Evolutionary conservation across 92 coral and sea anemone species (phyloP).

Genomic region (Ricordea florida): DNA sequence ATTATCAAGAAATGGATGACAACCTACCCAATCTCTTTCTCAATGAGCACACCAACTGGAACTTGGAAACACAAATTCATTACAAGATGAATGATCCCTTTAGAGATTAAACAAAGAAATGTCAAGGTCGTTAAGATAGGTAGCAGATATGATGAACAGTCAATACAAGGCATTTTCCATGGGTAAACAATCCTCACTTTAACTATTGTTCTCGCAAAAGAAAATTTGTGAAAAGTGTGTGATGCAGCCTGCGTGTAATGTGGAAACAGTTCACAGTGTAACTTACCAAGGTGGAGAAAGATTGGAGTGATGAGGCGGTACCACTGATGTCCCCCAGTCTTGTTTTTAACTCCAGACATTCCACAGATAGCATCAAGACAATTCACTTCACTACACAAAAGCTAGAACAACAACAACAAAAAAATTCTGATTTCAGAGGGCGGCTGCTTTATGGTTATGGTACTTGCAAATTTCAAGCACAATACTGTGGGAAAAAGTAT

Average conservation of each 20-base stretch:
- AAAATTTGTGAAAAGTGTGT: too few relatives aligned
- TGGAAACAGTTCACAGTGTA: neutral
- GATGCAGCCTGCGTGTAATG: too few relatives aligned
- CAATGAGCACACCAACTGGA: conserved; percentile 75
- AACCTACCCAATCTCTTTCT: conserved; percentile 84
- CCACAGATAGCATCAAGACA: conserved; percentile 77
- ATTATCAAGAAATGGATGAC: too few relatives aligned
- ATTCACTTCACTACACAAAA: conserved; percentile 65
- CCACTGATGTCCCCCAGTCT: conserved; percentile 61
- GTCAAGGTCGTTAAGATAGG: too few relatives aligned
- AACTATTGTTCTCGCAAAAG: neutral
- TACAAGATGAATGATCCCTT: conserved; percentile 76
- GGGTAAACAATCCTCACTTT: too few relatives aligned
- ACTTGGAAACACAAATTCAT: conserved; percentile 70
- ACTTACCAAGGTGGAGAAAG: conserved; percentile 83
- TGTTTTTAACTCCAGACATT: conserved; percentile 60
- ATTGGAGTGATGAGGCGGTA: conserved; percentile 78
- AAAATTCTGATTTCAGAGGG: too few relatives aligned
- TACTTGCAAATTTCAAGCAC: too few relatives aligned
- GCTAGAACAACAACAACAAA: conserved; percentile 8
- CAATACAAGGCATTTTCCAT: too few relatives aligned
- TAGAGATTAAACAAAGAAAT: conserved; percentile 7
- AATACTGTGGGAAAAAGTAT: too few relatives aligned
- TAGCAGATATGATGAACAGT: too few relatives aligned
- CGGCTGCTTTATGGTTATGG: too few relatives aligned